phyloP scores from a whole-genome alignment of 2,888 invertebrate genomes.

The Eristalis arbustorum region DNA sequence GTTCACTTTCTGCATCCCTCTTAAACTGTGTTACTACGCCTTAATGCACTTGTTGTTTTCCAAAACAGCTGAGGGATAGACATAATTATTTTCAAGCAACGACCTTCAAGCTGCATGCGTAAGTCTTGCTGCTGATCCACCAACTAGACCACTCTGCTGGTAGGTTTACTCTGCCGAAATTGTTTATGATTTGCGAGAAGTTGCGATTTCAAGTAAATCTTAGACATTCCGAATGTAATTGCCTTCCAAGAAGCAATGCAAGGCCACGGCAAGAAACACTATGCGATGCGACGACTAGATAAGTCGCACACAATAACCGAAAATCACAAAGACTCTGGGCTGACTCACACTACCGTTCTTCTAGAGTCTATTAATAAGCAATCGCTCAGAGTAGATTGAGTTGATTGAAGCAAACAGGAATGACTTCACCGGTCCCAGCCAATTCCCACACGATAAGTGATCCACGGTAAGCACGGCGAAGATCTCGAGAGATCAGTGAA shows the following conservation, averaged over 20 bases:
- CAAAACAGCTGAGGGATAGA: background rate
- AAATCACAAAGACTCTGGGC: background rate
- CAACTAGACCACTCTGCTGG: background rate
- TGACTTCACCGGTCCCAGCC: background rate
- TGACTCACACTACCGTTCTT: too few species aligned
- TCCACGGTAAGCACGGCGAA: too few species aligned
- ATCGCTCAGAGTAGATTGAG: background rate
- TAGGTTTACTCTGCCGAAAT: background rate
- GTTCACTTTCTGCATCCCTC: too few species aligned
- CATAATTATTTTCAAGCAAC: background rate
- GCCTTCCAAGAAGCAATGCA: background rate
- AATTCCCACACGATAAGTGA: background rate
- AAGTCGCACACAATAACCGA: background rate
- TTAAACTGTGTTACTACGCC: too few species aligned
- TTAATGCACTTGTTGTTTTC: background rate
- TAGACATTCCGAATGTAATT: background rate
- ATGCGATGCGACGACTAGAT: background rate
- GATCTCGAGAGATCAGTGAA: background rate
- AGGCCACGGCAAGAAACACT: background rate
- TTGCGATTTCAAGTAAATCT: background rate
- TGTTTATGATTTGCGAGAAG: background rate
- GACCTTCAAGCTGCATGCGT: background rate
- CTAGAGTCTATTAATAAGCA: background rate
- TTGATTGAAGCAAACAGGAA: background rate
- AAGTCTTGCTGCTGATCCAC: background rate